Conservation (phyloP, 2,797 vertebrate genomes). For the Schizopygopsis malacanthus region DNA sequence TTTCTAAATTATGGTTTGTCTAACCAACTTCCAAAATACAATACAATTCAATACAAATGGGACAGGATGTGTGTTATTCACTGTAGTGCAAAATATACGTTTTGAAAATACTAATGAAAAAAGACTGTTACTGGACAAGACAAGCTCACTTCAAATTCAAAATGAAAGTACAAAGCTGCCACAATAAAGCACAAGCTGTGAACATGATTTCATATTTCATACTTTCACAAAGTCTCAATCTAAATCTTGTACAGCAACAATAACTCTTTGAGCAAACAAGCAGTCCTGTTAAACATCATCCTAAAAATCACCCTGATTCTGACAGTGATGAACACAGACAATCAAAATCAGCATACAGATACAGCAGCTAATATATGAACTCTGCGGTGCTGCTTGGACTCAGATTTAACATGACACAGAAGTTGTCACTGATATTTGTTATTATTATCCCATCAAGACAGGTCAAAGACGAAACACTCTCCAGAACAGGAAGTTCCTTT, state of each 20-base stretch:
- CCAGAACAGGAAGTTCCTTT: neutral
- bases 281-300: neutral
- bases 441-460: neutral
- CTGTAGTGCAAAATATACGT: neutral
- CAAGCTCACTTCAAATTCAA: neutral
- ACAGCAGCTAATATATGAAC: neutral
- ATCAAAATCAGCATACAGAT: neutral
- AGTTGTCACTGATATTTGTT: neutral
- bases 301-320: neutral
- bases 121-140: neutral
- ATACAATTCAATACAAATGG: neutral
- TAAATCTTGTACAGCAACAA: neutral
- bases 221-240: neutral
- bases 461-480: neutral
- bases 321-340: neutral
- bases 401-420: neutral
- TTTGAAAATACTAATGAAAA: neutral
- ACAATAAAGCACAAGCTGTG: neutral
- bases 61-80: neutral
- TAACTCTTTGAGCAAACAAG: neutral
- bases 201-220: neutral
- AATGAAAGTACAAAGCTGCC: neutral
- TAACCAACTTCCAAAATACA: neutral
- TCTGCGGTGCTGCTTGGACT: neutral
- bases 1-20: neutral